These are phyloP conservation scores for Lamellibrachia satsuma DNA, from an alignment of 2,888 invertebrate genomes.

Conservation along the genomic window DNA sequence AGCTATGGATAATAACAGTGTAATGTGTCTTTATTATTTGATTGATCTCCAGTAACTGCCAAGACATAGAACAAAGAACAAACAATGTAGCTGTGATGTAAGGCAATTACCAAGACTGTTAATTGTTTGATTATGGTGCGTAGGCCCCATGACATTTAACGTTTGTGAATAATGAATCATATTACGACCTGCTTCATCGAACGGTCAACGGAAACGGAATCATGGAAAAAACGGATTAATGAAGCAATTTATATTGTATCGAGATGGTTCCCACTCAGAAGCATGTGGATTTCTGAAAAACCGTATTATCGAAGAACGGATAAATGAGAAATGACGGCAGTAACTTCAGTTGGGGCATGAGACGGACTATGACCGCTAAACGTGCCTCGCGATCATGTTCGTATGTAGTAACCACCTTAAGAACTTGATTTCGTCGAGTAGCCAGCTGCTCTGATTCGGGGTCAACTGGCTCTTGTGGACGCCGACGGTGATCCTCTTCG, in stretches of 20 bases:
- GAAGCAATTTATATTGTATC: too few relatives aligned
- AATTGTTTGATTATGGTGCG: too few relatives aligned
- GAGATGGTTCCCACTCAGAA: neutral
- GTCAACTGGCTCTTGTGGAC: conserved; percentile 56
- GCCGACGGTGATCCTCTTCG: conserved; percentile 58
- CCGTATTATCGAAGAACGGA: neutral
- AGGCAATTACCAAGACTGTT: too few relatives aligned
- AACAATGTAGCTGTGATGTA: too few relatives aligned
- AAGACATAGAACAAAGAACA: too few relatives aligned
- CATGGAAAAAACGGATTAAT: neutral
- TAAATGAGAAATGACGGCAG: neutral
- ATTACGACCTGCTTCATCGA: neutral
- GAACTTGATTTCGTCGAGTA: conserved; percentile 53
- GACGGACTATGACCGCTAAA: neutral
- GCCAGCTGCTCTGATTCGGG: conserved; percentile 47
- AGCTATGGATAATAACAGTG: too few relatives aligned
- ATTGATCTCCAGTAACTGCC: too few relatives aligned
- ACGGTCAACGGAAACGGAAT: neutral
- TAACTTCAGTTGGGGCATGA: neutral
- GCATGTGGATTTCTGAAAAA: neutral
- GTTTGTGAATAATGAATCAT: neutral
- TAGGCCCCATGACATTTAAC: too few relatives aligned
- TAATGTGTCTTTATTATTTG: too few relatives aligned
- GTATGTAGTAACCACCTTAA: conserved; percentile 45
- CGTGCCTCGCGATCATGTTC: neutral